These are phyloP conservation scores for Chaetorhynchus papuensis DNA, from an alignment of 2,113 vertebrate genomes.

Conservation along the genomic window DNA sequence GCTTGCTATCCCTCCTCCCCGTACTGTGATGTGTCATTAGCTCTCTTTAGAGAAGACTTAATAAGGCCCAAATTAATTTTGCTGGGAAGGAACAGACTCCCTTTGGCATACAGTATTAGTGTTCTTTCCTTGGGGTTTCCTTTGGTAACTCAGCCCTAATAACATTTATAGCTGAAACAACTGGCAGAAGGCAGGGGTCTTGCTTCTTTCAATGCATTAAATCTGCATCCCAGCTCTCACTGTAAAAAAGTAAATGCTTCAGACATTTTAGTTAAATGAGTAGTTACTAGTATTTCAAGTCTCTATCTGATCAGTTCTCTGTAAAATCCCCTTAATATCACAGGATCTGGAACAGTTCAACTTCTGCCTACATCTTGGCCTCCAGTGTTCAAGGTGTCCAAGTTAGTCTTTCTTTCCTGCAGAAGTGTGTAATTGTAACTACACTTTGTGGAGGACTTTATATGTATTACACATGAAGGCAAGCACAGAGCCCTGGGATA, in stretches of 20 bases:
- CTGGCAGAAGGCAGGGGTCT: neutral
- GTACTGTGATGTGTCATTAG: neutral
- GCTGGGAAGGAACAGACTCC: neutral
- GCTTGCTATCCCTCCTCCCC: neutral
- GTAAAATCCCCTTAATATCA: neutral
- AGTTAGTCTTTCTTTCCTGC: neutral
- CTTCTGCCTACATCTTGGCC: neutral
- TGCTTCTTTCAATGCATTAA: neutral
- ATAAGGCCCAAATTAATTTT: neutral
- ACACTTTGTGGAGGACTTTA: neutral
- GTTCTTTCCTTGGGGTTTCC: neutral
- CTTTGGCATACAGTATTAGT: neutral
- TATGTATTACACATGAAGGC: neutral
- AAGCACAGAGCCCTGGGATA: neutral
- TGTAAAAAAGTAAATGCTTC: neutral
- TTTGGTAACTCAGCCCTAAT: neutral
- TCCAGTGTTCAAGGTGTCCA: neutral
- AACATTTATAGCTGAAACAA: neutral
- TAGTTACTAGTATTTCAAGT: neutral
- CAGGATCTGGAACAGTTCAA: neutral
- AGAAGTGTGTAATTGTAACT: neutral
- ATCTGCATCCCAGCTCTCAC: neutral
- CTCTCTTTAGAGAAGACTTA: neutral
- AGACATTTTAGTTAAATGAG: neutral
- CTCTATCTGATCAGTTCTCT: neutral